These are phyloP conservation scores for Brachionichthys hirsutus DNA, from an alignment of 2,113 vertebrate species.

Conservation along the genomic window DNA sequence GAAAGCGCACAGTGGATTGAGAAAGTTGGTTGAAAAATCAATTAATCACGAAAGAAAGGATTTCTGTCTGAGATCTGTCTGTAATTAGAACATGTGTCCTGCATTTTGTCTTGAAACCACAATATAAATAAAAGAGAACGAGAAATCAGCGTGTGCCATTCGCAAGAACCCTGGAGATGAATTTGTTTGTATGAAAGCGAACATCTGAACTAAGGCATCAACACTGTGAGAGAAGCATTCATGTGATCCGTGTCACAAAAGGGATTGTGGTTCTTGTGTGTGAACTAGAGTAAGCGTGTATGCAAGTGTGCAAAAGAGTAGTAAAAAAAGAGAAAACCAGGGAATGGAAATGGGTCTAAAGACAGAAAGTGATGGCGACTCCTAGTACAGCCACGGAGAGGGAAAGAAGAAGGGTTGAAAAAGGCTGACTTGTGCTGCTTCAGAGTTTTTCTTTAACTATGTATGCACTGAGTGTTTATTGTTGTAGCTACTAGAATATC, in stretches of 20 bases:
- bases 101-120: constrained; percentile 34
- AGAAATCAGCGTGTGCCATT: no score
- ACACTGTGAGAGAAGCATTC: constrained; percentile 2
- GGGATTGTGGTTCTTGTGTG: neutral
- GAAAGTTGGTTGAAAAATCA: constrained; percentile 50
- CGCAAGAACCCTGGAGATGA: neutral
- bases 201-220: neutral
- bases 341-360: constrained; percentile 13
- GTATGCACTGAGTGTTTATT: constrained; percentile 2
- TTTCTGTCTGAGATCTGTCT: constrained; percentile 35
- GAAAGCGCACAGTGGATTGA: constrained; percentile 21
- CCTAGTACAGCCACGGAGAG: neutral
- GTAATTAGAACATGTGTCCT: constrained; percentile 33
- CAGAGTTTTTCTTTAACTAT: constrained; percentile 26
- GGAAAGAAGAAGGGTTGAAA: constrained; percentile 19
- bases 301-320: neutral
- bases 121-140: no score
- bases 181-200: constrained; percentile 3
- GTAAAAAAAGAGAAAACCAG: neutral
- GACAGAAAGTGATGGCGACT: constrained; percentile 24
- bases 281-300: neutral
- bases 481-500: constrained; percentile 7
- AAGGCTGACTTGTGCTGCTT: constrained; percentile 21
- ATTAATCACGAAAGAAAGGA: constrained; percentile 53
- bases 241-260: no score